Evolutionary conservation across 2,888 invertebrate species (phyloP).

Genomic region (Aspidiotus destructor): DNA sequence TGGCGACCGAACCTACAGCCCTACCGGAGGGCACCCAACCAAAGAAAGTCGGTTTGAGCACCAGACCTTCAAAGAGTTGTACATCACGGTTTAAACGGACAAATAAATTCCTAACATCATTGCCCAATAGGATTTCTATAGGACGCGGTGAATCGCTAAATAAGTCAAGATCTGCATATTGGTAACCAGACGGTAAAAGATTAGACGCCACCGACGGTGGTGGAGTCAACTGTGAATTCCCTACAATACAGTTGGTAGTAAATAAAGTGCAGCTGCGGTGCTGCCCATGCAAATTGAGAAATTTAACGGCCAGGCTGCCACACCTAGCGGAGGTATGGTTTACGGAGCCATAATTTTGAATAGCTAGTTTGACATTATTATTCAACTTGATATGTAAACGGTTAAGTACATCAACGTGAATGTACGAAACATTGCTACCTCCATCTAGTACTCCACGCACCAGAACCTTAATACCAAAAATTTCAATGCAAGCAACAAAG

Average conservation of each 20-base stretch:
- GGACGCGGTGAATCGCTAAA: not conserved
- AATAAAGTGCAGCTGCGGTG: not conserved
- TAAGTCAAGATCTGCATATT: not conserved
- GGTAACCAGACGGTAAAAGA: not conserved
- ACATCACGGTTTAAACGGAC: slow-evolving; percentile 1
- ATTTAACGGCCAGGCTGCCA: not conserved
- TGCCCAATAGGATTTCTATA: not conserved
- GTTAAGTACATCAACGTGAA: not conserved
- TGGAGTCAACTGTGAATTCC: not conserved
- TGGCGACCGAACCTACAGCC: not conserved
- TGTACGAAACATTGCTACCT: not conserved
- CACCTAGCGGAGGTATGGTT: not conserved
- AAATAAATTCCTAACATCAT: not conserved
- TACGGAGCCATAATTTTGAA: not conserved
- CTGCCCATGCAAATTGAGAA: not conserved
- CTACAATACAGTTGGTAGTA: slow-evolving; percentile 1
- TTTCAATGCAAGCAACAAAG: not conserved
- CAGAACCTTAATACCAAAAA: not conserved
- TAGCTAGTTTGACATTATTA: not conserved
- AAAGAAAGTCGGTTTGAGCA: not conserved
- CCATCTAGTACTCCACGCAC: not conserved
- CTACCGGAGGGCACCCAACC: not conserved
- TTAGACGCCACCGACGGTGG: slow-evolving; percentile 2
- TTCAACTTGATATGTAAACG: not conserved
- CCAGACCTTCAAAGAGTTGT: not conserved